Evolutionary conservation across 2,888 invertebrate genomes (phyloP).

Genomic region (Drosophila niveifrons): DNA sequence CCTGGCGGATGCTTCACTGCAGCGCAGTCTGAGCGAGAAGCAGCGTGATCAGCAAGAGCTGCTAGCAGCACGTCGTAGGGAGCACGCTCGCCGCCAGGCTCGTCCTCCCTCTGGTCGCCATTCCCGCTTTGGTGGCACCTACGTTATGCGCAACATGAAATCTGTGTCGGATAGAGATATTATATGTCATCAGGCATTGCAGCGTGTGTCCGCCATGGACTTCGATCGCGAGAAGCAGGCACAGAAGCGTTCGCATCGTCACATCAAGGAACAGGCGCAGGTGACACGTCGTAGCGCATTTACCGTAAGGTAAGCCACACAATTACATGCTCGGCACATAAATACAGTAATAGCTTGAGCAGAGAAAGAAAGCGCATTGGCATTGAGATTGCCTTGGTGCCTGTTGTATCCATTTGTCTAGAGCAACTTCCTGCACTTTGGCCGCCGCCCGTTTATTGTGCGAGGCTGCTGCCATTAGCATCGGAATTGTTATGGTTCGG

Average conservation of each 20-base stretch:
- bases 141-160: conserved; percentile 96
- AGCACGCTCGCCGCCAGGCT: conserved; percentile 86
- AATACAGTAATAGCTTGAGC: conserved; percentile 8
- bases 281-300: conserved; percentile 93
- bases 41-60: conserved; percentile 93
- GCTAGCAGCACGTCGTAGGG: conserved; percentile 90
- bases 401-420: conserved; percentile 70
- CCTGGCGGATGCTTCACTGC: conserved; percentile 91
- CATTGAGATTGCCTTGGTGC: conserved; percentile 18
- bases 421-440: conserved; percentile 71
- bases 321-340: background rate
- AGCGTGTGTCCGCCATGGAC: conserved; percentile 91
- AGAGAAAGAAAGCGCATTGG: background rate
- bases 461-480: conserved; percentile 65
- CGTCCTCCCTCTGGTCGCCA: conserved; percentile 87
- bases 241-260: conserved; percentile 91
- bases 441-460: conserved; percentile 53
- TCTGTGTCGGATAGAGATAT: conserved; percentile 95
- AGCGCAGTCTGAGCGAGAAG: conserved; percentile 92
- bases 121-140: conserved; percentile 97
- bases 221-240: conserved; percentile 92
- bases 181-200: conserved; percentile 94
- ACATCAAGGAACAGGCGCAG: conserved; percentile 88
- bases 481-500: conserved; percentile 73
- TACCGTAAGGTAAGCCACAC: conserved; percentile 88